These are phyloP conservation scores for Lophura nycthemera DNA, from an alignment of 2,113 vertebrate genomes.

Conservation along the genomic window DNA sequence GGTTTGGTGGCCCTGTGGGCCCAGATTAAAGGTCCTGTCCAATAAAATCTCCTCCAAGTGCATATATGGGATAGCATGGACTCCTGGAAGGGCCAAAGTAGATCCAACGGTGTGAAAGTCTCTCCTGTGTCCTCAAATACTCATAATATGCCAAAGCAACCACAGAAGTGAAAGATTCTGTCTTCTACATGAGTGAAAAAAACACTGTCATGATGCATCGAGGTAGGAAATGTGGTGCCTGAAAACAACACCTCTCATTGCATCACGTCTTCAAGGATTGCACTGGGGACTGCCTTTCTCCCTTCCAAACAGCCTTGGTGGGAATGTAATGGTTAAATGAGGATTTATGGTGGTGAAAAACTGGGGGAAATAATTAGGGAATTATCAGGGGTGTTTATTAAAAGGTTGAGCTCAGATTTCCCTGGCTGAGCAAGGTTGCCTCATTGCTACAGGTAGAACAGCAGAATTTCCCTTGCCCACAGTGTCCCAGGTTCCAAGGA, in stretches of 20 bases:
- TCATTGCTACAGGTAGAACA: background rate
- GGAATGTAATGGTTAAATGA: background rate
- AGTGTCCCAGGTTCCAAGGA: background rate
- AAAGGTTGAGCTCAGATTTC: background rate
- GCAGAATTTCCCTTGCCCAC: background rate
- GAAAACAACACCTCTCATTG: background rate
- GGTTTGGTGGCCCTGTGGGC: background rate
- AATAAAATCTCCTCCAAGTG: rapidly evolving
- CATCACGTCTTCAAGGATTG: background rate
- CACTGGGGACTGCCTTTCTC: background rate
- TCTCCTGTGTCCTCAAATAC: background rate
- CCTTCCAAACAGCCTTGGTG: background rate
- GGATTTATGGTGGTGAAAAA: background rate
- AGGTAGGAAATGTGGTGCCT: background rate
- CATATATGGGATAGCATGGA: background rate
- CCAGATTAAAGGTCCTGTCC: background rate
- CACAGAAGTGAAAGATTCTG: background rate
- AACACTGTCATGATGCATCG: background rate
- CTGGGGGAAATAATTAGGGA: background rate
- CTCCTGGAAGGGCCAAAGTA: background rate
- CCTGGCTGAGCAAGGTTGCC: rapidly evolving
- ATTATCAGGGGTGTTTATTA: background rate
- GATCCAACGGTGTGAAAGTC: rapidly evolving
- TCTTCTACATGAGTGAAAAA: background rate
- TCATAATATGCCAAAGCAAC: background rate